Evolutionary conservation across 2,888 invertebrate species (phyloP).

Genomic region (Perizoma affinitatum): DNA sequence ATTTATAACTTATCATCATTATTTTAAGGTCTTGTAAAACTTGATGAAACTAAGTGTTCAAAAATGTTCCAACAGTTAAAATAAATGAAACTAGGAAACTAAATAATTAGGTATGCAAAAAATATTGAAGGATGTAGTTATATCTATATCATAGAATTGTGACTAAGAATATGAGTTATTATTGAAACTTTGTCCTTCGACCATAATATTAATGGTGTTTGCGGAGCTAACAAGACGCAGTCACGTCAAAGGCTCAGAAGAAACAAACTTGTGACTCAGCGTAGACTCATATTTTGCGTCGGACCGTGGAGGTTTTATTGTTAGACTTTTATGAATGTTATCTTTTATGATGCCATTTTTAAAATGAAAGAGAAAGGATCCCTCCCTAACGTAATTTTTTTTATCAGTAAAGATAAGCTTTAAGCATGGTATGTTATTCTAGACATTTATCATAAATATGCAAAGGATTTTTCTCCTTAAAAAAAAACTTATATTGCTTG

Average conservation of each 20-base stretch:
- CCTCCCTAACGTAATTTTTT: too few species aligned
- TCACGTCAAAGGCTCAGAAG: conserved; percentile 27
- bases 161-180: conserved; percentile 28
- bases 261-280: conserved; percentile 33
- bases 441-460: too few species aligned
- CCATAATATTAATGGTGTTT: conserved; percentile 46
- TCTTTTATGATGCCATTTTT: conserved; percentile 18
- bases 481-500: too few species aligned
- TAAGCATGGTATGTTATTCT: too few species aligned
- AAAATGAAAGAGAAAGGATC: not conserved
- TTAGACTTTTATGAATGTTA: conserved; percentile 31
- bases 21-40: too few species aligned
- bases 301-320: conserved; percentile 23
- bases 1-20: too few species aligned
- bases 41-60: too few species aligned
- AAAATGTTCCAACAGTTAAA: too few species aligned
- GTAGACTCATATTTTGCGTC: conserved; percentile 10
- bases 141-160: conserved; percentile 25
- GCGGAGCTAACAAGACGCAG: conserved; percentile 42
- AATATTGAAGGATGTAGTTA: conserved; percentile 12
- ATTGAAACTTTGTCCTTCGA: conserved; percentile 28
- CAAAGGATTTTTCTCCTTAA: too few species aligned
- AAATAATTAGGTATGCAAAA: not conserved
- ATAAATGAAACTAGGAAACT: too few species aligned
- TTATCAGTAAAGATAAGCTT: too few species aligned